Conservation (phyloP, 2,113 vertebrate genomes). For the Phaethornis superciliosus region DNA sequence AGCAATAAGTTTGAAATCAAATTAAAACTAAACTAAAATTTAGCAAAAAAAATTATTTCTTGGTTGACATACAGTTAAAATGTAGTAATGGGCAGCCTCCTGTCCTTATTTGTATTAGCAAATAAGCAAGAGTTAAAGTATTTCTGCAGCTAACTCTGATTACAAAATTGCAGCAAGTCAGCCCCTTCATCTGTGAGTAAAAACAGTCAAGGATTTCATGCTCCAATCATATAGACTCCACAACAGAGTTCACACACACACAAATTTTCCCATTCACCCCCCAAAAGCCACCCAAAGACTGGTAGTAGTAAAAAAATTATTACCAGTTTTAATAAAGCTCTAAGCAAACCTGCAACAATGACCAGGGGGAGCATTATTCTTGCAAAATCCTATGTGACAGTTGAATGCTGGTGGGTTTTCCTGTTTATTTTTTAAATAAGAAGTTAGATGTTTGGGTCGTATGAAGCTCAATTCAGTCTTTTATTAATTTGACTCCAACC, state of each 20-base stretch:
- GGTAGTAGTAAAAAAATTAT: constrained; percentile 15
- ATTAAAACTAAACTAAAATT: background rate
- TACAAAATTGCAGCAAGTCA: background rate
- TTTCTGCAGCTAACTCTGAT: background rate
- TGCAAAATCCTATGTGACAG: background rate
- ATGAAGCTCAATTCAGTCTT: background rate
- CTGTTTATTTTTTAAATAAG: background rate
- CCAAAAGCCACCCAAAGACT: background rate
- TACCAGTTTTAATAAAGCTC: constrained; percentile 59
- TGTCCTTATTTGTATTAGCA: background rate
- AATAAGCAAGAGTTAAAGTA: background rate
- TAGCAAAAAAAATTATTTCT: background rate
- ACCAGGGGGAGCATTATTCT: constrained; percentile 51
- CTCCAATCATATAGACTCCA: background rate
- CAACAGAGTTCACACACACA: background rate
- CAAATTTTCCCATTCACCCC: too few relatives aligned
- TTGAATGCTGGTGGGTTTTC: background rate
- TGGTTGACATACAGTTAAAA: background rate
- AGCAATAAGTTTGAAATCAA: background rate
- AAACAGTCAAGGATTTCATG: background rate
- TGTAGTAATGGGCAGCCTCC: background rate
- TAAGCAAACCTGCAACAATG: constrained; percentile 54
- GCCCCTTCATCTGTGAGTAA: background rate
- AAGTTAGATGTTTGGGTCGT: background rate
- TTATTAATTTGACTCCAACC: background rate